Evolutionary conservation across 2,113 vertebrate species (phyloP), one percentile per base, ranked within the genome.

Genomic region (Dipodomys ordii): DNA sequence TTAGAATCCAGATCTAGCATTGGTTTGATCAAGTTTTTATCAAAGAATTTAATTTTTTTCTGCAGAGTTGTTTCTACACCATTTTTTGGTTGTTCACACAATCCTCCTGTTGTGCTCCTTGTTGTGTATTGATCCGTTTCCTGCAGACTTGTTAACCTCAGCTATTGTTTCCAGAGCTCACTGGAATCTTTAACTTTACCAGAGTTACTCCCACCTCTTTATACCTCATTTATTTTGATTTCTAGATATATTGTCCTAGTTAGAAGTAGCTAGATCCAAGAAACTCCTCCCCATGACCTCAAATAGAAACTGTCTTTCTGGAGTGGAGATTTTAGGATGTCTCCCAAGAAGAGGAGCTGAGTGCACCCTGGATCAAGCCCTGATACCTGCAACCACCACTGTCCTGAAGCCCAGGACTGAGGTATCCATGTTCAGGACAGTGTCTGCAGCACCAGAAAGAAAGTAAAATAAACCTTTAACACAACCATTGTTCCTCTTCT

Each of bases 11-110:
- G 1, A 0, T 49, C 32, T 32, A 83, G 27, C 11, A 49, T 60
- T 78, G 65, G 76, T 77, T 44, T 20, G 30, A n/a, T 62, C 46
- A 57, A 60, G 81, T 72, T 64, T 49, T 60, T 57, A 39, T 86
- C 76, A 87, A 72, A 65, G 46, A 8, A 46, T 71, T 85, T 84
- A 23, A 15, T 39, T 25, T 53, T 67, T 80, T 90, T 49, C 88
- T 82, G 92, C 72, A 83, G 32, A 90, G 25, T 15, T 68, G 73
- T 39, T 71, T 32, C 85, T 77, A 19, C 84, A 82, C 71, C 60
- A 73, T n/a, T 83, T 62, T 83, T n/a, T 89, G 30, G 11, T 86
- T 92, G 11, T 69, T 89, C 12, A 9, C 85, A 8, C 30, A 32
- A 79, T 23, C 62, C 64, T 46, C 22, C 16, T 53, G 53, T 39